Conservation (phyloP, 2,113 vertebrate species). For the Aldabrachelys gigantea region DNA sequence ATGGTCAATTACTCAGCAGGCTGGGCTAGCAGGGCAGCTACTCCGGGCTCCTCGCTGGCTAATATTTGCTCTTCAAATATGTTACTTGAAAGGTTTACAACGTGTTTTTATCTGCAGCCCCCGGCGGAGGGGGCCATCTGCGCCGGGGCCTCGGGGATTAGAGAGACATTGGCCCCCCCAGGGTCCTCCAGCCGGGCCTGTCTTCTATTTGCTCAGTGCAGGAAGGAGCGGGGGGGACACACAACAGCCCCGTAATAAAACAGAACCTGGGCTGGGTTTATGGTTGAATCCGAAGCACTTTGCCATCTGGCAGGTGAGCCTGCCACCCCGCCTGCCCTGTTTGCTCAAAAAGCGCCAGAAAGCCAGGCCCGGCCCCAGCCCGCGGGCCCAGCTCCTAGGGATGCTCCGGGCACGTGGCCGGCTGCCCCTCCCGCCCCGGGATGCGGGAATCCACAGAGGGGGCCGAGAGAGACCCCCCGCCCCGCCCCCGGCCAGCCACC, state of each 20-base stretch:
- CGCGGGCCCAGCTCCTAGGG: not conserved
- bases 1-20: not conserved
- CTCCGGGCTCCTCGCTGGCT: constrained; percentile 36
- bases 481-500: not conserved
- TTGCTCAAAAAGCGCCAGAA: not conserved
- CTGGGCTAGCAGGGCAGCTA: constrained; percentile 7
- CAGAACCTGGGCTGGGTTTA: constrained; percentile 80
- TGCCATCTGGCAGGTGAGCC: constrained; percentile 85
- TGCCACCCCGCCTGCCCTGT: constrained; percentile 43
- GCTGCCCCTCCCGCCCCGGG: not conserved
- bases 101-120: constrained; percentile 83
- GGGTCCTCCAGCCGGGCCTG: constrained; percentile 71
- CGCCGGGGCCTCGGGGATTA: constrained; percentile 77
- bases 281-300: constrained; percentile 86
- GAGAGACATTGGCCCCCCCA: constrained; percentile 70
- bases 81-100: constrained; percentile 87
- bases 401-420: not conserved
- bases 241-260: constrained; percentile 81
- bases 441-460: not conserved
- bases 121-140: constrained; percentile 86
- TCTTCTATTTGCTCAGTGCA: constrained; percentile 85
- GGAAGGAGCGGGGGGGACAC: constrained; percentile 62
- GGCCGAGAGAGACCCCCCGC: constrained; percentile 7
- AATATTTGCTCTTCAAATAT: constrained; percentile 75
- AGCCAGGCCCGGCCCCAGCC: not conserved